Evolutionary conservation across 2,888 invertebrate genomes (phyloP), one percentile per base, ranked within the genome.

Genomic region (Gari tellinella): DNA sequence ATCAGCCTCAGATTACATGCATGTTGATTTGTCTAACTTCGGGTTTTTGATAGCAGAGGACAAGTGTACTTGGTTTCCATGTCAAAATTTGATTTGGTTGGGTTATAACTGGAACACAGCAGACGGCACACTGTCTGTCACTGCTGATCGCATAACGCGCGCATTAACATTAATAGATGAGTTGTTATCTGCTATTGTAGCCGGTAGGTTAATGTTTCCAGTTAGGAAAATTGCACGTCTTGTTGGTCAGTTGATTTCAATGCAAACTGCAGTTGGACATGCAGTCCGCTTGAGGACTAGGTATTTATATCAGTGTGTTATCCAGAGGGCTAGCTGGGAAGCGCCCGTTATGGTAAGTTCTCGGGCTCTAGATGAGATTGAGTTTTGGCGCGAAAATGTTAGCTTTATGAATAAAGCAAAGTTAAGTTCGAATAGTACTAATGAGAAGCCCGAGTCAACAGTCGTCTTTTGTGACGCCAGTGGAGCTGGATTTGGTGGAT

Each of bases 181-280:
- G n/a, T n/a, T n/a, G n/a, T n/a, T n/a, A n/a, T n/a, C n/a, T n/a
- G n/a, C n/a, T n/a, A 53, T 53, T 37, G 10, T 10, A n/a, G n/a
- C n/a, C n/a, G n/a, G n/a, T n/a, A n/a, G n/a, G n/a, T 40, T 14
- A 15, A n/a, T 68, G 45, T 26, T 76, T 38, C 52, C 38, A 10
- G 72, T 64, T 38, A 52, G 64, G 21, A 21, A 26, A 40, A 40
- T 76, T 25, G 67, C 75, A 19, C 37, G 66, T 38, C 3, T 75
- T 10, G 41, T 64, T 12, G 67, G 70, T 21, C 66, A 70, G 38
- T 1, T 66, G 3, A 66, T 67, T 21, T 75, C 67, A 4, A 52
- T 66, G 60, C 57, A 75, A 41, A 40, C 40, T 45, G 62, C 56
- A n/a, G 38, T 66, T 8, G 75, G 75, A 14, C 15, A 40, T 10